Evolutionary conservation across 2,888 invertebrate genomes (phyloP).

Genomic region (Venusia cambrica): DNA sequence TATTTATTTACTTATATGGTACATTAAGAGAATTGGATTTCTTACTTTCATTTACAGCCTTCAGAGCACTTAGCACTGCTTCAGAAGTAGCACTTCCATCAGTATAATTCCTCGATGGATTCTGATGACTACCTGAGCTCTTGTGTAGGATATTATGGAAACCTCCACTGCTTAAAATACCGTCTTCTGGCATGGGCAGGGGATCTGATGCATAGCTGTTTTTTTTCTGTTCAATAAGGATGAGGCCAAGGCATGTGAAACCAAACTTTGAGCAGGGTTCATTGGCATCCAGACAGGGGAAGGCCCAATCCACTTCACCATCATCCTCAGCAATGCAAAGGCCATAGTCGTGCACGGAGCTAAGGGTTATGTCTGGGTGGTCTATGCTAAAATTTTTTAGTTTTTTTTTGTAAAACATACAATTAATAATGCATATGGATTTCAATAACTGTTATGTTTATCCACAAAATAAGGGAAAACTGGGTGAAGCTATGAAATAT

Average conservation of each 20-base stretch:
- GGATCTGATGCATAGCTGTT: slow-evolving; percentile 41
- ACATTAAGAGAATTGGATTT: neutral
- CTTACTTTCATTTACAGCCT: slow-evolving; percentile 71
- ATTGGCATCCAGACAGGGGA: slow-evolving; percentile 92
- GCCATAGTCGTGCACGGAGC: slow-evolving; percentile 87
- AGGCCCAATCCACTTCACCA: slow-evolving; percentile 96
- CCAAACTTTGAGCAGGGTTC: slow-evolving; percentile 97
- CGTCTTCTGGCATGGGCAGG: slow-evolving; percentile 63
- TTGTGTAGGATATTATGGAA: slow-evolving; percentile 59
- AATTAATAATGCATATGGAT: too few relatives aligned
- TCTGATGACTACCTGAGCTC: slow-evolving; percentile 65
- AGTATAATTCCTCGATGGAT: slow-evolving; percentile 59
- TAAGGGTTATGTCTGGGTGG: slow-evolving; percentile 82
- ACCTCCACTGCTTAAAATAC: slow-evolving; percentile 43
- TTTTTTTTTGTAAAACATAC: too few relatives aligned
- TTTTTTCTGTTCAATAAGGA: slow-evolving; percentile 89
- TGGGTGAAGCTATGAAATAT: too few relatives aligned
- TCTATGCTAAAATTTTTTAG: slow-evolving; percentile 75
- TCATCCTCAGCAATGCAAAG: slow-evolving; percentile 97
- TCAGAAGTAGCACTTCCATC: slow-evolving; percentile 73
- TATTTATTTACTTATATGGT: too few relatives aligned
- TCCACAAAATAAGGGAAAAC: too few relatives aligned
- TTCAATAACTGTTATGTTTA: too few relatives aligned
- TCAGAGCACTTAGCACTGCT: slow-evolving; percentile 63
- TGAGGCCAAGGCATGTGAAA: slow-evolving; percentile 92